Percentiles rank a stretch among this genome's conserved stretches.
Evolutionary conservation across 2,797 vertebrate genomes (phyloP).

Genomic region (Numenius phaeopus): DNA sequence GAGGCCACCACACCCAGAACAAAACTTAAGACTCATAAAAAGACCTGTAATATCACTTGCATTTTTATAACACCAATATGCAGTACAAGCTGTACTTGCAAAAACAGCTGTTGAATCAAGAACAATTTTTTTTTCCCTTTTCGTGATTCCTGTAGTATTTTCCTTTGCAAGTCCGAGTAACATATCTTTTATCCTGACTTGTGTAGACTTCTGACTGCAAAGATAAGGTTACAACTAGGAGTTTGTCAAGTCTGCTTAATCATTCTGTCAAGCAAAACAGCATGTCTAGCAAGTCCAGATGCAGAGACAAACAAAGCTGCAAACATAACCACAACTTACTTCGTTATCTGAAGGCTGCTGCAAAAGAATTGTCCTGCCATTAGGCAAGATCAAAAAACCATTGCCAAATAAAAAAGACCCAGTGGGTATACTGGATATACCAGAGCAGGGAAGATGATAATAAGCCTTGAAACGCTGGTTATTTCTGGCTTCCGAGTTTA

Average conservation of each 20-base stretch:
- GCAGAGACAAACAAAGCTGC: not conserved
- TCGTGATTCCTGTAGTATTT: not conserved
- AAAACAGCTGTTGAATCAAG: not conserved
- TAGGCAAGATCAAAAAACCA: not conserved
- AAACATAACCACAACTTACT: not conserved
- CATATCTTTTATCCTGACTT: not conserved
- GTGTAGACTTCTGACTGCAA: not conserved
- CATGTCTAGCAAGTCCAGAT: not conserved
- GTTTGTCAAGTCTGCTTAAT: not conserved
- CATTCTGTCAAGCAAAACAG: not conserved
- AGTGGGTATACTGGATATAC: rapidly evolving
- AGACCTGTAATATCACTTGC: not conserved
- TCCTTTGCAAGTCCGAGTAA: not conserved
- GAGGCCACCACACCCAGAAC: not conserved
- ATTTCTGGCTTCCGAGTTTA: not conserved
- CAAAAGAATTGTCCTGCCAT: not conserved
- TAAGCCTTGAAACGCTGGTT: not conserved
- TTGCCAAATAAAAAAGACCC: not conserved
- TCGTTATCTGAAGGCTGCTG: not conserved
- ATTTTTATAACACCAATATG: not conserved
- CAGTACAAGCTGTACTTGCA: not conserved
- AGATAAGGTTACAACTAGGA: not conserved
- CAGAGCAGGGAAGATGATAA: not conserved
- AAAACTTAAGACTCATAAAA: not conserved
- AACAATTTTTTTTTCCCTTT: not conserved